Evolutionary conservation across 1,140 invertebrate genomes (phyloP), one percentile per base, ranked within the genome.

Genomic region (Ctenoplectra terminalis): DNA sequence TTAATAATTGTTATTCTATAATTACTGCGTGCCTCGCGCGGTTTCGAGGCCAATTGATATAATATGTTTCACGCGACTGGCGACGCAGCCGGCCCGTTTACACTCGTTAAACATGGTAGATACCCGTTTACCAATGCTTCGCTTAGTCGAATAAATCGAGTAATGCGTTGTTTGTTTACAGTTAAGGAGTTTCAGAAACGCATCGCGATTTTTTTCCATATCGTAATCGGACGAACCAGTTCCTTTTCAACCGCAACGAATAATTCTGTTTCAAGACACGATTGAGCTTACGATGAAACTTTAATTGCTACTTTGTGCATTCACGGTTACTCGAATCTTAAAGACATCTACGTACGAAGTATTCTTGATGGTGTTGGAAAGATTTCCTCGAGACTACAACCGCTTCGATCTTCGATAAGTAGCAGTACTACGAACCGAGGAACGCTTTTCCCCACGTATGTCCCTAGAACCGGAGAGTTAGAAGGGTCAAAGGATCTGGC

Each of bases 1-100:
- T 81, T 81, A 81, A 81, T 81, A 81, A 81, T 81, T 81, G 71
- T 81, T 81, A 75, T 81, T 81, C 78, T 75, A 81, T 81, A 81
- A 81, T 81, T 81, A 81, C 71, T 66, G 37, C 37, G 29, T 75
- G 71, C 71, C 71, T 66, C 48, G 78, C 50, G 48, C 78, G 37
- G 71, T 75, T 74, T 29, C 50, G 50, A 34, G 60, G 9, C 48
- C 78, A 81, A 81, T 73, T 81, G 78, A 66, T 71, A 81, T 81
- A 81, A 79, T 79, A 79, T 52, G 77, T 79, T 79, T 15, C 77
- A 50, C 69, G 67, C 52, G 76, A n/a, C 11, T 43, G 29, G 23
- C 56, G 56, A 48, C 37, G 34, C 77, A 17, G 56, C 17, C 46
- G 69, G 56, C 17, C 46, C 77, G 73, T 79, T 79, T 79, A 60